Conservation (phyloP, 2,113 vertebrate genomes). For the Chaetorhynchus papuensis region DNA sequence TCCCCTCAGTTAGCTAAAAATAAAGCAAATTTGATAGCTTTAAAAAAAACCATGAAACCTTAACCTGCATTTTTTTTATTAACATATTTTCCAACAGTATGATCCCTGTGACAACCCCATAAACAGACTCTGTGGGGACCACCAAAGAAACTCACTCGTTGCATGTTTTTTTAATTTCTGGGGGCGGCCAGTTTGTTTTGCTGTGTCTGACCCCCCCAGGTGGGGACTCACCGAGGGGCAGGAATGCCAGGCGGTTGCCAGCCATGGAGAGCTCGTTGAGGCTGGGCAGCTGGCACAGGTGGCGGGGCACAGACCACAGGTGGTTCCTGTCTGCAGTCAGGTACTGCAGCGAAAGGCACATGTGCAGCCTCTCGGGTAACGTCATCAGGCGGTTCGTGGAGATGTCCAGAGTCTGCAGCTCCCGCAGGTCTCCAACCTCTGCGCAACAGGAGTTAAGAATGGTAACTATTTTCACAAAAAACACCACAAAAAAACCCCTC, state of each 20-base stretch:
- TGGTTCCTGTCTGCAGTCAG: constrained; percentile 89
- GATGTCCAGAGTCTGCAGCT: constrained; percentile 91
- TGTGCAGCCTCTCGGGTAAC: constrained; percentile 86
- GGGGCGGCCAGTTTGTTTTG: background rate
- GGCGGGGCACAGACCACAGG: constrained; percentile 85
- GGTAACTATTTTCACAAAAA: background rate
- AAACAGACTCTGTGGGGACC: background rate
- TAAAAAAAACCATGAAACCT: background rate
- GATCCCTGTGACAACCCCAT: background rate
- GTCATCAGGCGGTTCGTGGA: constrained; percentile 87
- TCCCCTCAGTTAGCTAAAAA: constrained; percentile 40
- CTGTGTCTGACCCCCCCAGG: background rate
- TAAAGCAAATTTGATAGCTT: constrained; percentile 42
- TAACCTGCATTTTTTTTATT: background rate
- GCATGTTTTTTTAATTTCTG: background rate
- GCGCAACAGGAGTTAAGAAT: constrained; percentile 11
- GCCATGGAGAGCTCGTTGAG: constrained; percentile 97
- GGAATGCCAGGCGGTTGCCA: constrained; percentile 85
- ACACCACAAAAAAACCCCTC: rapidly evolving
- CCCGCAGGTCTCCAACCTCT: constrained; percentile 92
- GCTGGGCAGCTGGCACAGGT: constrained; percentile 90
- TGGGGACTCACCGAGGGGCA: constrained; percentile 84
- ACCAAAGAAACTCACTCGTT: background rate
- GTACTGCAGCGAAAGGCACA: constrained; percentile 91
- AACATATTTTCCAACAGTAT: background rate